Percentiles rank a stretch among this genome's conserved stretches.
Conservation (phyloP, 2,113 vertebrate genomes). For the Amphilophus citrinellus region DNA sequence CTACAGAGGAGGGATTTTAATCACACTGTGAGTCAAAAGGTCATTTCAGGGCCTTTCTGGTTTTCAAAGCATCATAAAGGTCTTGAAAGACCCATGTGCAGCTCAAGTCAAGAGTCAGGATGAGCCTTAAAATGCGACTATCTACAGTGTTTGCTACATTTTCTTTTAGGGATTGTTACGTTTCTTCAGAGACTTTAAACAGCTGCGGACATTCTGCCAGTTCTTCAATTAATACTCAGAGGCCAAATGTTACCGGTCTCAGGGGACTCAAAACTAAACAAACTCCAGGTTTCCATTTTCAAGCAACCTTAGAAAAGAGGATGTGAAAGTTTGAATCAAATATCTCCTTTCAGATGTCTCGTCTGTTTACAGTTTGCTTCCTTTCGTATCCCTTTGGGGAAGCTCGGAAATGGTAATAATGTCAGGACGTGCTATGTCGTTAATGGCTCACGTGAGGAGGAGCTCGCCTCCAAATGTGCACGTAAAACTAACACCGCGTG, state of each 20-base stretch:
- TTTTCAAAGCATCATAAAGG: constrained; percentile 40
- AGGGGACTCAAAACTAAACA: constrained; percentile 72
- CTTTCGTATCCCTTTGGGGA: constrained; percentile 70
- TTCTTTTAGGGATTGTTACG: constrained; percentile 25
- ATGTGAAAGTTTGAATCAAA: constrained; percentile 78
- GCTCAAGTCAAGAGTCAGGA: constrained; percentile 1
- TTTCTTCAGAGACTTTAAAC: constrained; percentile 53
- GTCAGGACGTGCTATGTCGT: constrained; percentile 67
- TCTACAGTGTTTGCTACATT: constrained; percentile 8
- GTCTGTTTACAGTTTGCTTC: constrained; percentile 77
- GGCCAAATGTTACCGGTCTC: constrained; percentile 73
- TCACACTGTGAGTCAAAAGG: constrained; percentile 46
- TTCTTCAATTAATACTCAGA: constrained; percentile 72
- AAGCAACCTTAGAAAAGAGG: constrained; percentile 66
- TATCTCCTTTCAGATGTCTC: constrained; percentile 73
- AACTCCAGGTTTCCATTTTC: constrained; percentile 76
- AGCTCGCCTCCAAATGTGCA: constrained; percentile 67
- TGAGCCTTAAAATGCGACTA: constrained; percentile 6
- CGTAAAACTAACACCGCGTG: constrained; percentile 68
- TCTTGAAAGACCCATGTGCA: background rate
- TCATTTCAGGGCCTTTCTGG: constrained; percentile 25
- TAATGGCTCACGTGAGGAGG: constrained; percentile 61
- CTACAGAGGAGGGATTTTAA: constrained; percentile 46
- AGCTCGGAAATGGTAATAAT: constrained; percentile 74
- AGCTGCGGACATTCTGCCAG: constrained; percentile 62